Base-by-base conservation (phyloP, 2,888 invertebrate genomes). In the Monoplex corrugatus region DNA sequence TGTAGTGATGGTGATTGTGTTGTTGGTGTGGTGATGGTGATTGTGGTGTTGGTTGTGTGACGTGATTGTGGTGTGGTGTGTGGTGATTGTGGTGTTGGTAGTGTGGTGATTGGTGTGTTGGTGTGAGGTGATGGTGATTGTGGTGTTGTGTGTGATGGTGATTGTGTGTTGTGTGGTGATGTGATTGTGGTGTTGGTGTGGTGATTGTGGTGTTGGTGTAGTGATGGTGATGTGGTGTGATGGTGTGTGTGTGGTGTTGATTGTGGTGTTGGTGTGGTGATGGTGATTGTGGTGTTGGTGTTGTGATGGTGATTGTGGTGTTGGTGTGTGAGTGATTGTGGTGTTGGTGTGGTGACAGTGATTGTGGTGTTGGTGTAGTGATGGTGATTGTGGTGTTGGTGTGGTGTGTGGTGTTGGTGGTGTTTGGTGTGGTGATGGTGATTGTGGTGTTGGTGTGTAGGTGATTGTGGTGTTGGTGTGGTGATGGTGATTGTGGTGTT, bases 281-380 rank as follows among this genome's bases (percentile, higher is more conserved):
- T 50, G 50, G 75, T 75, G 75, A 5, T 19, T 19, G 68, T 10
- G 68, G 68, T 19, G 68, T 19, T 19, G 8, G 68, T 19, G 50
- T 8, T 8, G 50, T 8, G 50, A 16, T 8, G 50, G 68, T 0
- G 28, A n/a, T 28, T 8, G 68, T 19, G 68, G n/a, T 8, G 68
- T 68, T 68, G 68, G 16, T 68, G 0, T n/a, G 93, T 93, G 94
- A 86, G 78, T 50, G 50, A 50, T 50, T 8, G 19, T 50, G 89
- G 87, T 40, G 40, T 63, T 50, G 50, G 19, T 50, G 50, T 50
- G 50, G 19, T 50, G 50, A 50, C 16, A 19, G 19, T 50, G 50
- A 50, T 50, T 8, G 19, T 50, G 50, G 19, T 50, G 50, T 13
- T 50, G 50, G 19, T 50, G 50, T 50, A 19, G 19, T 50, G 50